Base-by-base conservation (phyloP, 2,797 vertebrate species). In the Aratinga solstitialis region DNA sequence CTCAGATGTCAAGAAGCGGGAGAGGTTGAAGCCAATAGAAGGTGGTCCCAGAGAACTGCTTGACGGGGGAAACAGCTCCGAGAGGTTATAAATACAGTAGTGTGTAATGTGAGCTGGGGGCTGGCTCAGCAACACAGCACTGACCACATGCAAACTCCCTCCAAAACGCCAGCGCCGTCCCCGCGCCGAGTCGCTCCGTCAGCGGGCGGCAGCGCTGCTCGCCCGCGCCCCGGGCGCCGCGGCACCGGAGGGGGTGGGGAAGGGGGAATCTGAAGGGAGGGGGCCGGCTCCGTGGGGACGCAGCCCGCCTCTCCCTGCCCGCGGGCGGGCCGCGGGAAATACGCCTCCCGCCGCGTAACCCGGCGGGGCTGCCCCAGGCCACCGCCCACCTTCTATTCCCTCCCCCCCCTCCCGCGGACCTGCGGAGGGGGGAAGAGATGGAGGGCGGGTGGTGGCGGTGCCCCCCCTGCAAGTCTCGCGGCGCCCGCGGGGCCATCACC, bases 51-150 rank as follows among this genome's bases (percentile, higher is more conserved):
- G 97, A 97, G 98, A 98, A 97, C 98, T 98, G 98, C 98, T 98
- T 96, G 98, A 96, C 98, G 97, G 98, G 98, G 98, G 98, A 98
- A 98, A 98, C 97, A 89, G 98, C 97, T 94, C 97, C 96, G 98
- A 97, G 98, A 99, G 98, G 99, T 99, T 99, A 99, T 99, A 99
- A 99, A 99, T 99, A 99, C 96, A 93, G 96, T 93, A 92, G 99
- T 98, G 98, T 99, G 99, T 99, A 99, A 99, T 95, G 98, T 99
- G 99, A 99, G 99, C 99, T 97, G 99, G 99, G 99, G 99, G 99
- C 98, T 99, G 99, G 99, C 98, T 99, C 98, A 99, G 97, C 98
- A 97, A 96, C 98, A 98, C 98, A 80, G 98, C 97, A 98, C 98
- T 99, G 99, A 99, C 99, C 99, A 98, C 99, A 99, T 98, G 98